A percentile compares a stretch with the other conserved stretches of the same genome.
phyloP scores from a whole-genome alignment of 1,140 invertebrate genomes.

The Triops longicaudatus region DNA sequence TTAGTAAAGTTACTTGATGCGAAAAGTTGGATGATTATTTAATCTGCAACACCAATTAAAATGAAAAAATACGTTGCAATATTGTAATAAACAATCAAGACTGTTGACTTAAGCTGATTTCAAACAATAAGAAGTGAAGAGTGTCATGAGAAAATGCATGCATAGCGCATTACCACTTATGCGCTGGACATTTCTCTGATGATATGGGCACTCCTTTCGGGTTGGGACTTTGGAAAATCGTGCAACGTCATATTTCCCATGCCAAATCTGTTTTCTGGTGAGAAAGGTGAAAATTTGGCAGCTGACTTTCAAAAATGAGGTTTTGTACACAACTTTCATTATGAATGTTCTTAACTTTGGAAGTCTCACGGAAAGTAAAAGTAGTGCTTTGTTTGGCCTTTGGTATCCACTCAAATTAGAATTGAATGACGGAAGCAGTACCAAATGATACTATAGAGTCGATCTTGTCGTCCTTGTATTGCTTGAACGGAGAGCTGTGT shows the following conservation, averaged over 20 bases:
- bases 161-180: too few relatives aligned
- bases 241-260: background rate
- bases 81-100: too few relatives aligned
- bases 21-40: too few relatives aligned
- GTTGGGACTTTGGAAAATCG: background rate
- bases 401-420: background rate
- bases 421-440: background rate
- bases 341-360: background rate
- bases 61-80: too few relatives aligned
- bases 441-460: background rate
- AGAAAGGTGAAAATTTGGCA: conserved; percentile 1
- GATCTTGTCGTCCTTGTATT: background rate
- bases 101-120: too few relatives aligned
- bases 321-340: background rate
- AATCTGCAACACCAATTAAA: too few relatives aligned
- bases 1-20: too few relatives aligned
- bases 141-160: too few relatives aligned
- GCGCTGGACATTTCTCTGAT: background rate
- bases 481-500: background rate
- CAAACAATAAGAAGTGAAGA: too few relatives aligned
- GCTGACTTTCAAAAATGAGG: background rate
- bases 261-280: background rate
- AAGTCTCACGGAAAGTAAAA: background rate
- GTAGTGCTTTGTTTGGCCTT: background rate
- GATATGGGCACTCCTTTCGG: background rate